Base-by-base conservation (phyloP, 1,140 invertebrate species). In the Tetranychus cinnabarinus region DNA sequence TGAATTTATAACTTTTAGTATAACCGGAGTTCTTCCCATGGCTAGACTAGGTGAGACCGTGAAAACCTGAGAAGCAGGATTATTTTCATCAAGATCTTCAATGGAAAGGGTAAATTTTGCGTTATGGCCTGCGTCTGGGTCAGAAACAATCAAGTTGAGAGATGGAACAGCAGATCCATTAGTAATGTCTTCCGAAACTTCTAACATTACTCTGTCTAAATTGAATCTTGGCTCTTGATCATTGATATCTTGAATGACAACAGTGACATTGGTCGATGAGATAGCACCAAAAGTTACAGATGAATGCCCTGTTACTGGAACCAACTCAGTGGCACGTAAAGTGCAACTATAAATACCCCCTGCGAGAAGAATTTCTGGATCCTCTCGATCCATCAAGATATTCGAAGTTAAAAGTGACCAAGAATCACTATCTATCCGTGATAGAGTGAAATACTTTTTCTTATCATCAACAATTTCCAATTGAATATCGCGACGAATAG, bases 161-260 rank as follows among this genome's bases (percentile, higher is more conserved):
- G 83, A 83, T 64, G 72, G 69, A 42, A 77, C 65, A 2, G 75
- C 72, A 0, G 71, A 73, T 15, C 72, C 74, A 35, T 70, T 65
- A 65, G 80, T 79, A 62, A 86, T 78, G 66, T 84, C 82, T 73
- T 91, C 87, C 0, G 82, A 78, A 50, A 89, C 81, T 1, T 77
- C 80, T 15, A 86, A 76, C 65, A 78, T 76, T 61, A 84, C 85
- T 2, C 76, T 68, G 0, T 78, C 70, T 62, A 78, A 73, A 65
- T 82, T 84, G 66, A 92, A 92, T 50, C 77, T 71, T 0, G 87
- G 88, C 36, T 77, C 72, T 63, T 89, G 81, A 69, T 90, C 86
- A 67, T 90, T 86, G 0, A 83, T 80, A 68, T 90, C 86, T 0
- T 81, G 82, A 6, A 90, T 80, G 1, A 88, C 81, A 12, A 59